These are phyloP conservation scores for Rhipidura dahli DNA, from an alignment of 2,113 vertebrate genomes.

Conservation along the genomic window DNA sequence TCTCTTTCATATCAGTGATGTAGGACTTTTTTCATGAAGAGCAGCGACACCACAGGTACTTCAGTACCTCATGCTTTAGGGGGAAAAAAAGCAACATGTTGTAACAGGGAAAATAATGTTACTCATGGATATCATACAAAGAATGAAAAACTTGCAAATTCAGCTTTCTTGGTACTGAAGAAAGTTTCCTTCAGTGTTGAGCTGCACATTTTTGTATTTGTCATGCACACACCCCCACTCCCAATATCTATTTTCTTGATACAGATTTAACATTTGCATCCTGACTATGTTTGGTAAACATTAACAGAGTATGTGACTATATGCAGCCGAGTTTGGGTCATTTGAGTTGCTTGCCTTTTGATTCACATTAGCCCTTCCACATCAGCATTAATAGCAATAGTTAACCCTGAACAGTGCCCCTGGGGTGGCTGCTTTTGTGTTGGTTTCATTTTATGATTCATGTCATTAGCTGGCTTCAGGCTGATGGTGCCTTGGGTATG, in stretches of 20 bases:
- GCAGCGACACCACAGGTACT: neutral
- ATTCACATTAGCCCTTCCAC: neutral
- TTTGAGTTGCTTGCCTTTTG: neutral
- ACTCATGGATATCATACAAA: neutral
- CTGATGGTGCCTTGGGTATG: neutral
- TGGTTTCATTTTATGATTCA: neutral
- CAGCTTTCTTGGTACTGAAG: neutral
- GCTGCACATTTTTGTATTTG: neutral
- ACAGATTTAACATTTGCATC: neutral
- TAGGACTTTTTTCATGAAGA: neutral
- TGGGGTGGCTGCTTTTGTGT: neutral
- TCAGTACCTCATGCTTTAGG: neutral
- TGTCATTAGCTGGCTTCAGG: neutral
- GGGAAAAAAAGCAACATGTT: neutral
- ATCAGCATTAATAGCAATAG: neutral
- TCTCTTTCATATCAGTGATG: neutral
- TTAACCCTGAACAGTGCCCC: neutral
- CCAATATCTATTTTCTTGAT: neutral
- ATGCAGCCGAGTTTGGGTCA: neutral
- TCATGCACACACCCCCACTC: fast-evolving
- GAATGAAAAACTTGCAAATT: neutral
- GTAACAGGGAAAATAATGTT: neutral
- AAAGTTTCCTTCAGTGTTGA: neutral
- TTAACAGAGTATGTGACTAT: neutral
- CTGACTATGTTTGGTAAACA: neutral